phyloP scores from a whole-genome alignment of 2,888 invertebrate genomes.

The Ochropacha duplaris region DNA sequence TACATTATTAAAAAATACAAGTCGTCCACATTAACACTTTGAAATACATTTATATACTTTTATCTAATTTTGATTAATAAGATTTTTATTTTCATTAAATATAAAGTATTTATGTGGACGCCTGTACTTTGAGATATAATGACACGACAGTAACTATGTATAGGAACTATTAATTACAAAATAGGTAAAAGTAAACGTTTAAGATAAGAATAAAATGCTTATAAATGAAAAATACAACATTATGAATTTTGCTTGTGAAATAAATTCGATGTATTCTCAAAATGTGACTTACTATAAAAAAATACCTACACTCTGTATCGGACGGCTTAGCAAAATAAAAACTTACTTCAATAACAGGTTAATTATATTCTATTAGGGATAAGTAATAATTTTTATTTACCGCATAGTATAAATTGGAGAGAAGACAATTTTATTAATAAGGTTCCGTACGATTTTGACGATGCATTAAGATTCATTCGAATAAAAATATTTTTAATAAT shows the following conservation, averaged over 20 bases:
- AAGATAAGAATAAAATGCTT: too few relatives aligned
- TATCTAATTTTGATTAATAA: background rate
- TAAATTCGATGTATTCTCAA: too few relatives aligned
- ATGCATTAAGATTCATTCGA: background rate
- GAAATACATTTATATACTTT: background rate
- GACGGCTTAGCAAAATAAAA: background rate
- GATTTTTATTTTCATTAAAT: background rate
- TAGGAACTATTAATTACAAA: constrained; percentile 23
- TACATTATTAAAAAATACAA: constrained; percentile 8
- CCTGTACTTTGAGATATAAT: constrained; percentile 16
- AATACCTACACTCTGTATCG: background rate
- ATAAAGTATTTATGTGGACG: constrained; percentile 4
- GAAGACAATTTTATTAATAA: background rate
- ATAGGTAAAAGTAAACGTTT: background rate
- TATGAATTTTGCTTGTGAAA: too few relatives aligned
- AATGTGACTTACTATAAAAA: background rate
- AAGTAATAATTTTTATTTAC: background rate
- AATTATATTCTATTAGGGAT: background rate
- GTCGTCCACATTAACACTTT: background rate
- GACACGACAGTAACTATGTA: constrained; percentile 26
- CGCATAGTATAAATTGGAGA: background rate
- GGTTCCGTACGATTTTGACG: background rate
- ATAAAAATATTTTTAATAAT: background rate
- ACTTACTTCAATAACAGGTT: too few relatives aligned
- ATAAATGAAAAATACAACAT: too few relatives aligned